Evolutionary conservation across 2,797 vertebrate genomes (phyloP), one percentile per base, ranked within the genome.

Genomic region (Myripristis jacobus): DNA sequence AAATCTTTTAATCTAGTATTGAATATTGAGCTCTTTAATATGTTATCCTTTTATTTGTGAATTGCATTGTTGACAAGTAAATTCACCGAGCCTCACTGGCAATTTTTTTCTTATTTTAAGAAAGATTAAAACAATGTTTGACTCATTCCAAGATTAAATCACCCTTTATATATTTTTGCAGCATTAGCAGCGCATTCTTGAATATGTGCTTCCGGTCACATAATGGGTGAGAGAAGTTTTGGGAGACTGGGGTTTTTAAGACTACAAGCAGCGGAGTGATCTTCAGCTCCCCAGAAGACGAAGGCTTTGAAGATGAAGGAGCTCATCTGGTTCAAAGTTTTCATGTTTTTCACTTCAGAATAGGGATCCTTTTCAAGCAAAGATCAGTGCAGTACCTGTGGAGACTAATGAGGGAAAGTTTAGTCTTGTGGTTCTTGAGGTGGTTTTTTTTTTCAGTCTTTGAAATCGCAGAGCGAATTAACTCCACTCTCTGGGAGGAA

Each of bases 231-330:
- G 56, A 38, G 15, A 48, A 34, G 1, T 52, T 47, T 5, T 38
- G 15, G 21, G 34, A 21, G 48, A 19, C 22, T 44, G 34, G 34
- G 34, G 8, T 31, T 65, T 58, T 52, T 16, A 63, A 31, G n/a
- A 27, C 44, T 31, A 31, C 8, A 31, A 31, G 34, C 73, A 36
- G 15, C 65, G 16, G 2, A 56, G n/a, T 34, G 43, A 68, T 66
- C 27, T 55, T 11, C 3, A 55, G 34, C 36, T 44, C 11, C 19
- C 19, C 12, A 46, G 34, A 63, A 57, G 18, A 25, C 16, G n/a
- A 27, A 16, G 31, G 13, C 56, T 72, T 72, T 80, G 48, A 70
- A 72, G 47, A 66, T 53, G 43, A 41, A 77, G 57, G 36, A 31
- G 9, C 38, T 62, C 27, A 8, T 51, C 58, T 44, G 46, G 54